Percentiles rank a stretch among this genome's conserved stretches.
Conservation (phyloP, 2,797 vertebrate species). For the Falco rusticolus region DNA sequence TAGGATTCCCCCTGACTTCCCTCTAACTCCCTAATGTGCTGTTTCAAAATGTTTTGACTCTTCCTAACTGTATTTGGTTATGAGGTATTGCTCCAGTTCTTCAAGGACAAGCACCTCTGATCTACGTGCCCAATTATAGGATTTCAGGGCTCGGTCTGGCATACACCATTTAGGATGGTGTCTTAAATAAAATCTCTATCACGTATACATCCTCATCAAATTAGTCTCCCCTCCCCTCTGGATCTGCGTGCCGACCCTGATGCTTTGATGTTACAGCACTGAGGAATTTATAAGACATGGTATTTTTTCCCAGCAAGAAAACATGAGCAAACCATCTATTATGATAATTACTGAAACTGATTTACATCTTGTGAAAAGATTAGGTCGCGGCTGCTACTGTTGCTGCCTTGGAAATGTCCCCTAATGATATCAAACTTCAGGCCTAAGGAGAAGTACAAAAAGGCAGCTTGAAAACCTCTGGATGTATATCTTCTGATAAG, state of each 20-base stretch:
- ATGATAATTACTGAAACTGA: conserved; percentile 73
- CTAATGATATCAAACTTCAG: conserved; percentile 57
- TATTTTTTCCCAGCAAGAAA: conserved; percentile 67
- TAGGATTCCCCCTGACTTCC: not conserved
- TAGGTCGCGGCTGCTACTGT: not conserved
- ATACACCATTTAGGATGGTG: not conserved
- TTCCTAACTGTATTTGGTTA: not conserved
- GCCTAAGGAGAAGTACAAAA: conserved; percentile 60
- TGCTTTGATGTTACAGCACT: conserved; percentile 68
- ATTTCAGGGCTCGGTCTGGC: not conserved
- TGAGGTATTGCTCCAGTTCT: not conserved
- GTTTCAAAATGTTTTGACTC: not conserved
- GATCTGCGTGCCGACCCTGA: conserved; percentile 1
- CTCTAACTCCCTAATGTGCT: not conserved
- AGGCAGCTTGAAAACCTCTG: conserved; percentile 49
- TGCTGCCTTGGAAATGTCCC: conserved; percentile 36
- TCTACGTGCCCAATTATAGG: not conserved
- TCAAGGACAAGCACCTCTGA: not conserved
- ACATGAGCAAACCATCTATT: conserved; percentile 64
- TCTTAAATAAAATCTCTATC: conserved; percentile 50
- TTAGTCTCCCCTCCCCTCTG: conserved; percentile 56
- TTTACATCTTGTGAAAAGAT: conserved; percentile 72
- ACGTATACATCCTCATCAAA: conserved; percentile 44
- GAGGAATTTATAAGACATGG: conserved; percentile 68
- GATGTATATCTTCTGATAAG: conserved; percentile 49